These are phyloP conservation scores for Corythornis cristatus DNA, from an alignment of 2,113 vertebrate genomes.

Conservation along the genomic window DNA sequence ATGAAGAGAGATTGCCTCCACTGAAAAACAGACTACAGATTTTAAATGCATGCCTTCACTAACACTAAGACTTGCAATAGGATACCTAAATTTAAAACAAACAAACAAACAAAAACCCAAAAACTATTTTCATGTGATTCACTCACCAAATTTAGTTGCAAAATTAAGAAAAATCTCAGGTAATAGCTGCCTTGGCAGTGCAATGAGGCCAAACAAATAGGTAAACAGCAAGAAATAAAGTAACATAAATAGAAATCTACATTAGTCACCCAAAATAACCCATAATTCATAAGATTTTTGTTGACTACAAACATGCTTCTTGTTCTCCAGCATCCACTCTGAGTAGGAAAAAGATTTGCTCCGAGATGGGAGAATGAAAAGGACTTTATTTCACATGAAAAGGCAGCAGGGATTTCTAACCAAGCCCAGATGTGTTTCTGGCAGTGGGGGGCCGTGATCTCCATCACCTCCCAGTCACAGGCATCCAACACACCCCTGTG, in stretches of 20 bases:
- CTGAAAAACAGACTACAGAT: not conserved
- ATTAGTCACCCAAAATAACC: not conserved
- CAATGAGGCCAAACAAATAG: not conserved
- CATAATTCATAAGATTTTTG: not conserved
- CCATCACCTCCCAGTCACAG: not conserved
- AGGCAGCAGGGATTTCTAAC: constrained; percentile 15
- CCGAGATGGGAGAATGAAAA: constrained; percentile 43
- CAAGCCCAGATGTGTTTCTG: constrained; percentile 30
- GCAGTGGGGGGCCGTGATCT: not conserved
- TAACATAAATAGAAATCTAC: not conserved
- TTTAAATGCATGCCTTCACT: not conserved
- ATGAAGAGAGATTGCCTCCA: not conserved
- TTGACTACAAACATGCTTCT: not conserved
- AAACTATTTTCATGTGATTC: not conserved
- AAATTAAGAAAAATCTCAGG: not conserved
- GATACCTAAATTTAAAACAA: not conserved
- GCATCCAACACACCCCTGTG: not conserved
- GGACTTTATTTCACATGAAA: constrained; percentile 25
- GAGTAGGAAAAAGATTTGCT: constrained; percentile 7
- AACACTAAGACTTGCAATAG: not conserved
- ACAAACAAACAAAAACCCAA: not conserved
- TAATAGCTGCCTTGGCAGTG: not conserved
- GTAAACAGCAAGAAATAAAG: not conserved
- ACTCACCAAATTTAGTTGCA: not conserved
- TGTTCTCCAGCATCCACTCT: not conserved